phyloP scores from a whole-genome alignment of 2,888 invertebrate genomes.

The Cryptocephalus moraei region DNA sequence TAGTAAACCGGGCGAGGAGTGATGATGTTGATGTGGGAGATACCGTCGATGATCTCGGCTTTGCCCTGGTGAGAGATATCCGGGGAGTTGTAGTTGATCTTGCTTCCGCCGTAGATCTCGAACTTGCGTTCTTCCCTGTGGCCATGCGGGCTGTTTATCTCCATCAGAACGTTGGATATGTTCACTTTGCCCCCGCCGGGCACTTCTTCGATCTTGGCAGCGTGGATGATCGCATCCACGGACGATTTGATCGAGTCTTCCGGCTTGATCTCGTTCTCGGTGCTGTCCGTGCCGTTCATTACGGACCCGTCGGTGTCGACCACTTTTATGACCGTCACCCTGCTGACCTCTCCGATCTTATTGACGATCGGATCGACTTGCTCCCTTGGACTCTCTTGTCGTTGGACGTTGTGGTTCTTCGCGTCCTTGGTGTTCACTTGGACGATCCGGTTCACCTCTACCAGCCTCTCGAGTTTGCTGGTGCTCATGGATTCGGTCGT shows the following conservation, averaged over 20 bases:
- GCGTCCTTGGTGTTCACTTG: constrained; percentile 58
- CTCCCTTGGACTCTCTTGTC: constrained; percentile 43
- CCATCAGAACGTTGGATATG: constrained; percentile 14
- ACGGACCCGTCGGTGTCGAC: constrained; percentile 42
- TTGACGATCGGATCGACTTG: constrained; percentile 52
- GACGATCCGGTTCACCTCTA: constrained; percentile 58
- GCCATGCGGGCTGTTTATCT: constrained; percentile 4
- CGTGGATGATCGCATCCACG: constrained; percentile 10
- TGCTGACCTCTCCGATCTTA: constrained; percentile 60
- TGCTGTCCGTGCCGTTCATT: constrained; percentile 9
- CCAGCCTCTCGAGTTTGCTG: constrained; percentile 45
- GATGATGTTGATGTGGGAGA: constrained; percentile 31
- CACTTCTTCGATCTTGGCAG: constrained; percentile 19
- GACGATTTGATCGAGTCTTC: constrained; percentile 9
- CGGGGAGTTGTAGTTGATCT: constrained; percentile 30
- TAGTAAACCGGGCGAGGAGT: constrained; percentile 31
- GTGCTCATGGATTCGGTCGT: constrained; percentile 27
- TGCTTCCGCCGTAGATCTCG: constrained; percentile 37
- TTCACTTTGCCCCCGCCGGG: constrained; percentile 13
- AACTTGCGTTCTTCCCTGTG: constrained; percentile 25
- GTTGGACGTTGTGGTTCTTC: constrained; percentile 35
- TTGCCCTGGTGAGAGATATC: constrained; percentile 25
- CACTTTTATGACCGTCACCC: constrained; percentile 57
- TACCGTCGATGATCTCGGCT: constrained; percentile 31
- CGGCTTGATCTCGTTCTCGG: constrained; percentile 16